A percentile compares a stretch with the other conserved stretches of the same genome.
Conservation (phyloP, 1,140 invertebrate genomes). For the Drosophila ironensis region DNA sequence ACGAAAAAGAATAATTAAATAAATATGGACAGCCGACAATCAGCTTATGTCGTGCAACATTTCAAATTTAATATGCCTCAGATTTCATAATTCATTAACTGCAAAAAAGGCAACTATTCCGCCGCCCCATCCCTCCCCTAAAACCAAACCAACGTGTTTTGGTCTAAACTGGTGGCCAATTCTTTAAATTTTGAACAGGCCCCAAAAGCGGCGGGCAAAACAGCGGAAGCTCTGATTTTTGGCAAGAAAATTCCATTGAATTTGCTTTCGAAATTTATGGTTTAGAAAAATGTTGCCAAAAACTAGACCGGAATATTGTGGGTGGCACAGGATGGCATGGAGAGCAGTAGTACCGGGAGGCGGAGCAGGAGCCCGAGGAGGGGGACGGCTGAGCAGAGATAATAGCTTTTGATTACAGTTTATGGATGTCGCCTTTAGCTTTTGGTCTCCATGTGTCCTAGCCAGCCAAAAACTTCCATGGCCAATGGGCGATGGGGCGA, state of each 20-base stretch:
- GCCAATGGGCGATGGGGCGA: constrained; percentile 17
- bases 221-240: constrained; percentile 68
- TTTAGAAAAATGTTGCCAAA: constrained; percentile 75
- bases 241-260: constrained; percentile 75
- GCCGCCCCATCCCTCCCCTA: too few species aligned
- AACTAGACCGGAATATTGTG: constrained; percentile 60
- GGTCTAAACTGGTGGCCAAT: constrained; percentile 34
- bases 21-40: constrained; percentile 35
- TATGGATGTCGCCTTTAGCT: constrained; percentile 77
- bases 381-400: constrained; percentile 51
- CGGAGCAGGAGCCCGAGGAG: constrained; percentile 21
- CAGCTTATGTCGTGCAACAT: constrained; percentile 38
- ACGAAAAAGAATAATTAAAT: constrained; percentile 31
- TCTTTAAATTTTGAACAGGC: constrained; percentile 44
- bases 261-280: constrained; percentile 71
- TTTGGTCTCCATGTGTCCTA: constrained; percentile 27
- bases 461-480: constrained; percentile 41
- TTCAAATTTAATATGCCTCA: constrained; percentile 35
- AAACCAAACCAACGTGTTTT: too few species aligned
- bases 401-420: constrained; percentile 80
- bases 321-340: constrained; percentile 2
- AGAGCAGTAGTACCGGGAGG: neutral
- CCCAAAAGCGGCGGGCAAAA: neutral
- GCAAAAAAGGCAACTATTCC: constrained; percentile 14
- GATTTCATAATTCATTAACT: constrained; percentile 29